phyloP scores from a whole-genome alignment of 2,797 vertebrate species.

The Clarias pachynema region DNA sequence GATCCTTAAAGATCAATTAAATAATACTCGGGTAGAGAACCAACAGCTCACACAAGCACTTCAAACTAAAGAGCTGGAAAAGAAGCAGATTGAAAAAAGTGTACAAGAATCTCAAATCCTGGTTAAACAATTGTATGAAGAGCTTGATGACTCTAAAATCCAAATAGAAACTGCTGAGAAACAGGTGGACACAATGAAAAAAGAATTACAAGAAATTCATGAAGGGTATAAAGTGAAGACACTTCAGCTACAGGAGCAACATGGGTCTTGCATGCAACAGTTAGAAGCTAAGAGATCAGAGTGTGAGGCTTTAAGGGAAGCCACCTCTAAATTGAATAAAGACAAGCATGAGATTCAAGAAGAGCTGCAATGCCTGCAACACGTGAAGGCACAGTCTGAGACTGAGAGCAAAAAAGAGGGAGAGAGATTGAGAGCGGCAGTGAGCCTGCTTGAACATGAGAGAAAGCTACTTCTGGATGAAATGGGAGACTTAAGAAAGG shows the following conservation, averaged over 20 bases:
- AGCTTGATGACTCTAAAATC: slow-evolving; percentile 37
- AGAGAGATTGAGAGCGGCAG: slow-evolving; percentile 42
- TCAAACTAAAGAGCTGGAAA: slow-evolving; percentile 40
- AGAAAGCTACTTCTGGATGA: slow-evolving; percentile 51
- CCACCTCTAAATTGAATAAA: slow-evolving; percentile 49
- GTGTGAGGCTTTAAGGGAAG: slow-evolving; percentile 37
- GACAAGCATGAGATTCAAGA: slow-evolving; percentile 49
- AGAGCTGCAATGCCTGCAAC: slow-evolving; percentile 41
- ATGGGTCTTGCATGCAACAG: slow-evolving; percentile 19
- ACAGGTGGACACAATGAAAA: slow-evolving; percentile 43
- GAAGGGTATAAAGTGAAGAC: slow-evolving; percentile 39
- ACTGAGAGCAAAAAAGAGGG: slow-evolving; percentile 33
- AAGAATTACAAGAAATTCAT: slow-evolving; percentile 34
- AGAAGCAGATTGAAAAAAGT: slow-evolving; percentile 27
- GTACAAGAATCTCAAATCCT: slow-evolving; percentile 32
- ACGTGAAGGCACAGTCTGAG: slow-evolving; percentile 40
- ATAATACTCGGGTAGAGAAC: slow-evolving; percentile 37
- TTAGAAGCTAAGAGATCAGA: slow-evolving; percentile 42
- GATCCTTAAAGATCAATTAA: slow-evolving; percentile 42
- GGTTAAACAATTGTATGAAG: slow-evolving; percentile 26
- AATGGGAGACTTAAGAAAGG: slow-evolving; percentile 55
- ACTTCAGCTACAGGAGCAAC: slow-evolving; percentile 46
- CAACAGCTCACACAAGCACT: slow-evolving; percentile 32
- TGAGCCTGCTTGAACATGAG: slow-evolving; percentile 49
- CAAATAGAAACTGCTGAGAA: slow-evolving; percentile 35